Evolutionary conservation across 2,797 vertebrate genomes (phyloP).

Genomic region (Xiphophorus birchmanni): DNA sequence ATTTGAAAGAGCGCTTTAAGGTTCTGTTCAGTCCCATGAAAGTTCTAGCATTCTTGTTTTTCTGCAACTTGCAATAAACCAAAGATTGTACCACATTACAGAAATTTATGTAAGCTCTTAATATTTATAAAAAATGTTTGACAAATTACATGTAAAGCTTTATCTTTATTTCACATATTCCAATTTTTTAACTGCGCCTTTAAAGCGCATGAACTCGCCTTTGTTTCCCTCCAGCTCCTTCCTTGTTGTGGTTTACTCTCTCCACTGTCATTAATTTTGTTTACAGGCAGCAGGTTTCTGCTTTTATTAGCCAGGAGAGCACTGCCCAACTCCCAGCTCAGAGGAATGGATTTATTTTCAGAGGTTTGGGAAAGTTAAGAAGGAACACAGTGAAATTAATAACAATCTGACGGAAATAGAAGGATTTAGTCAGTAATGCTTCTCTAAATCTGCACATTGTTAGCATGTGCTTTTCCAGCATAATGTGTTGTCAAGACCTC

Average conservation of each 20-base stretch:
- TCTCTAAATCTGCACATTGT: background rate
- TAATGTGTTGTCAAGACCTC: background rate
- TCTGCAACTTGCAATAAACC: background rate
- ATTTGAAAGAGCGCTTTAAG: background rate
- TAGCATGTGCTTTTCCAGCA: background rate
- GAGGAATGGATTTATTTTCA: background rate
- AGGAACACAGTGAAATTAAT: background rate
- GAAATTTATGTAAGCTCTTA: background rate
- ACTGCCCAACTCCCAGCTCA: background rate
- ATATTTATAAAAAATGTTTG: background rate
- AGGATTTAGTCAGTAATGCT: background rate
- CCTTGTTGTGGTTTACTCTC: background rate
- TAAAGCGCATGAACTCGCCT: background rate
- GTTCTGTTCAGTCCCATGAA: background rate
- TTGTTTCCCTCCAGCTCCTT: background rate
- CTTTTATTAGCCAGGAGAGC: constrained; percentile 2
- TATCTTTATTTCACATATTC: background rate
- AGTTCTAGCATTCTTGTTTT: background rate
- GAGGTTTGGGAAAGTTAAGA: background rate
- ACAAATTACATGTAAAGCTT: background rate
- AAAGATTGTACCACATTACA: background rate
- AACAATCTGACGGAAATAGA: background rate
- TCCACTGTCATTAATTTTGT: background rate
- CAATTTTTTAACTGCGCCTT: background rate
- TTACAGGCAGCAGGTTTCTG: constrained; percentile 3